A percentile compares a stretch with the other conserved stretches of the same genome.
Evolutionary conservation across 2,888 invertebrate genomes (phyloP).

Genomic region (Dolichopus griseipennis): DNA sequence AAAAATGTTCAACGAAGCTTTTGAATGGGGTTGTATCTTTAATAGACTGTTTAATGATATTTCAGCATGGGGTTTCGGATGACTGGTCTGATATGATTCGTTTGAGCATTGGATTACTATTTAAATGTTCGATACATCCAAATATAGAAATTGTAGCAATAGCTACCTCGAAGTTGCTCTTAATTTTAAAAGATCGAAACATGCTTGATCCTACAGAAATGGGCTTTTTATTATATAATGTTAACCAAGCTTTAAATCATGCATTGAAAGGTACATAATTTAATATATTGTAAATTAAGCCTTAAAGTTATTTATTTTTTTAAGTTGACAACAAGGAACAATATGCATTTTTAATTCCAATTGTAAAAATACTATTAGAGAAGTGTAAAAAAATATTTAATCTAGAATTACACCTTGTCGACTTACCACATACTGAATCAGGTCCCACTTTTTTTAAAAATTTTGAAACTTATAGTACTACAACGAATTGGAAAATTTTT

Average conservation of each 20-base stretch:
- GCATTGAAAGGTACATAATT: constrained; percentile 41
- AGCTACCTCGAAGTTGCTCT: constrained; percentile 53
- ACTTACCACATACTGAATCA: constrained; percentile 46
- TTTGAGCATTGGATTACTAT: constrained; percentile 43
- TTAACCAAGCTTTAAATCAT: constrained; percentile 43
- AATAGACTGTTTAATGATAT: constrained; percentile 48
- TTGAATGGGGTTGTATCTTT: constrained; percentile 50
- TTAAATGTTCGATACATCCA: constrained; percentile 45
- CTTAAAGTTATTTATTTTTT: background rate
- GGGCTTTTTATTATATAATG: constrained; percentile 46
- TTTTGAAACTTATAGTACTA: constrained; percentile 49
- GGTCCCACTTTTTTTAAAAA: constrained; percentile 54
- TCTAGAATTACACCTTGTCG: constrained; percentile 40
- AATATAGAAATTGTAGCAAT: constrained; percentile 50
- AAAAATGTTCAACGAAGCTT: constrained; percentile 47
- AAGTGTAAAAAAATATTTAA: constrained; percentile 43
- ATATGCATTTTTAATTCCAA: constrained; percentile 53
- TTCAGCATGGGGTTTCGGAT: constrained; percentile 46
- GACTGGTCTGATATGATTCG: constrained; percentile 53
- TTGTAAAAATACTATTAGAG: constrained; percentile 52
- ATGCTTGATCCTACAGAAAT: constrained; percentile 49
- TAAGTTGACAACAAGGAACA: constrained; percentile 48
- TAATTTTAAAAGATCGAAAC: constrained; percentile 49
- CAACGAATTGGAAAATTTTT: constrained; percentile 49
- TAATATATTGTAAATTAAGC: background rate